Percentiles rank a stretch among this genome's conserved stretches.
Conservation (phyloP, 2,888 invertebrate genomes). For the Yponomeuta sedellus region DNA sequence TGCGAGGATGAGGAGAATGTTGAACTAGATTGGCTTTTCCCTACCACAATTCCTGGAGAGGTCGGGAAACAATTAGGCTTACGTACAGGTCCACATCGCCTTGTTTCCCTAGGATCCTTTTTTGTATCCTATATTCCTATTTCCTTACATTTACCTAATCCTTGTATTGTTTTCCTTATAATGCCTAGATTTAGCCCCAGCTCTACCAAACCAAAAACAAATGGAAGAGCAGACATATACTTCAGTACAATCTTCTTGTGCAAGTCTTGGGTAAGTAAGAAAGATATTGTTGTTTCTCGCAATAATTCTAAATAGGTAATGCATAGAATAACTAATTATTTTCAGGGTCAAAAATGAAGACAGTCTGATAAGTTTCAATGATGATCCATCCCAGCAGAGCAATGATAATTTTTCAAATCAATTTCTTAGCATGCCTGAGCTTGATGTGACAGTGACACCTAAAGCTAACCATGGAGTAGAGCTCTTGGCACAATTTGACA, state of each 20-base stretch:
- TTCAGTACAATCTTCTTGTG: not conserved
- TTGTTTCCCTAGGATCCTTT: not conserved
- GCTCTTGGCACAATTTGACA: conserved; percentile 58
- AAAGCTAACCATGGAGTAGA: conserved; percentile 44
- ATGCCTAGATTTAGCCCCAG: not conserved
- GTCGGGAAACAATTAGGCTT: conserved; percentile 26
- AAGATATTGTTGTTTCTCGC: not conserved
- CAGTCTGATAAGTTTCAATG: conserved; percentile 8
- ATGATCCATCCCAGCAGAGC: conserved; percentile 40
- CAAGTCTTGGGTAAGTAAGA: not conserved
- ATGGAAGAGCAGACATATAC: not conserved
- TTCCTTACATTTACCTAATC: not conserved
- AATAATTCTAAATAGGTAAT: not conserved
- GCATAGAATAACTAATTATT: not conserved
- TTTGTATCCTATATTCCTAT: conserved; percentile 21
- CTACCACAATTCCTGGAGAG: conserved; percentile 28
- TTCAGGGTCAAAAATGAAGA: conserved; percentile 6
- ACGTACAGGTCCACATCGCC: conserved; percentile 37
- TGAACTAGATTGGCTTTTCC: conserved; percentile 51
- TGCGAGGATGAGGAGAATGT: conserved; percentile 56
- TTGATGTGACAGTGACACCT: conserved; percentile 41
- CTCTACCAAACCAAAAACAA: not conserved
- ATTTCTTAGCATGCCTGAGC: conserved; percentile 62
- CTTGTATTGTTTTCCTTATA: not conserved
- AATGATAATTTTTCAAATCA: conserved; percentile 38